A percentile compares a stretch with the other conserved stretches of the same genome.
Evolutionary conservation across 92 coral and sea anemone species (phyloP).

Genomic region (Paramuricea clavata): DNA sequence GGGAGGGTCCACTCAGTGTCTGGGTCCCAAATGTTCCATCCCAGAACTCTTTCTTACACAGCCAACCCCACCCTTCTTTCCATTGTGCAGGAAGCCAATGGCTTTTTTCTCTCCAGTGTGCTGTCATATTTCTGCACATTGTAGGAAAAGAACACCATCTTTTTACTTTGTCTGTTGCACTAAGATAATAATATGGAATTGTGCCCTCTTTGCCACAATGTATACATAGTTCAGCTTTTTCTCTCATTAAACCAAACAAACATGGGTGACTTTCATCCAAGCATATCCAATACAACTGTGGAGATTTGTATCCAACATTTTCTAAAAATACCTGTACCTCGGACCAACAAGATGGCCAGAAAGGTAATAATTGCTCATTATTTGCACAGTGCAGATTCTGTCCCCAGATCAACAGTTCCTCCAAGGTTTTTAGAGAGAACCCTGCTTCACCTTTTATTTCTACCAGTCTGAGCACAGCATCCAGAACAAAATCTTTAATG

Average conservation of each 20-base stretch:
- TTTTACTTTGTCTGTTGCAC: slow-evolving; percentile 67
- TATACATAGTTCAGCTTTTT: slow-evolving; percentile 58
- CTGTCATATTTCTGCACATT: slow-evolving; percentile 76
- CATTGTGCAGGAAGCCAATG: slow-evolving; percentile 71
- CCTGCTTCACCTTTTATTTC: too few relatives aligned
- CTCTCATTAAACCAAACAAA: slow-evolving; percentile 60
- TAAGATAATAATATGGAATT: slow-evolving; percentile 70
- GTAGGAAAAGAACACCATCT: slow-evolving; percentile 63
- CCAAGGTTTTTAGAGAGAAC: too few relatives aligned
- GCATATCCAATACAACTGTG: slow-evolving; percentile 68
- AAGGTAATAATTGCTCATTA: too few relatives aligned
- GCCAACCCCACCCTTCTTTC: slow-evolving; percentile 69
- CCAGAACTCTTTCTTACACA: slow-evolving; percentile 66
- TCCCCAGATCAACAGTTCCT: too few relatives aligned
- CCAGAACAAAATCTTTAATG: too few relatives aligned
- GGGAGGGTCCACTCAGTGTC: slow-evolving; percentile 69
- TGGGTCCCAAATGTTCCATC: slow-evolving; percentile 78
- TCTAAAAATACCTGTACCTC: slow-evolving; percentile 60
- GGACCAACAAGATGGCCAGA: slow-evolving; percentile 78
- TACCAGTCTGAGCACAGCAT: too few relatives aligned
- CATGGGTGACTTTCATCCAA: slow-evolving; percentile 71
- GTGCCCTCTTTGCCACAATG: slow-evolving; percentile 63
- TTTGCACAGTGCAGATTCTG: too few relatives aligned
- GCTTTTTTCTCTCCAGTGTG: slow-evolving; percentile 62
- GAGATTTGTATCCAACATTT: slow-evolving; percentile 56